phyloP scores from a whole-genome alignment of 1,140 invertebrate genomes.

The Drosophila bocki region DNA sequence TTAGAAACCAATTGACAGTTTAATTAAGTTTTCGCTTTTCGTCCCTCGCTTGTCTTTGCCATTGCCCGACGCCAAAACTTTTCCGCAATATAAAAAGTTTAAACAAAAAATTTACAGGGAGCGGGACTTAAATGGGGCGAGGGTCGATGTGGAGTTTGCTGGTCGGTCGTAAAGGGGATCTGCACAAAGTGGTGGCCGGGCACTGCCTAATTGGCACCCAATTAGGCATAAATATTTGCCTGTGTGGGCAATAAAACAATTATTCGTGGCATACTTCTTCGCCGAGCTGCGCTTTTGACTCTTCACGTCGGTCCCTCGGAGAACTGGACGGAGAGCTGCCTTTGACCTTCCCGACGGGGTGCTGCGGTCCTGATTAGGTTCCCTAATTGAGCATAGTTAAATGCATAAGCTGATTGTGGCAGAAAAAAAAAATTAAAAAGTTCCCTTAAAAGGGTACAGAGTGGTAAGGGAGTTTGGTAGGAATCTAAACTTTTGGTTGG shows the following conservation, averaged over 20 bases:
- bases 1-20: constrained; percentile 75
- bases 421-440: constrained; percentile 24
- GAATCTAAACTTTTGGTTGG: constrained; percentile 9
- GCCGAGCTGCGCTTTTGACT: constrained; percentile 33
- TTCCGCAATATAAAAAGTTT: constrained; percentile 43
- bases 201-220: constrained; percentile 50
- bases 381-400: constrained; percentile 57
- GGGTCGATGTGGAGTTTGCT: neutral
- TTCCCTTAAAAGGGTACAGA: constrained; percentile 10
- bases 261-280: constrained; percentile 41
- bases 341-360: constrained; percentile 34
- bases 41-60: constrained; percentile 37
- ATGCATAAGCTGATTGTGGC: constrained; percentile 49
- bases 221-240: constrained; percentile 64
- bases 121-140: neutral
- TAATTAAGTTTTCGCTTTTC: constrained; percentile 71
- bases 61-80: constrained; percentile 30
- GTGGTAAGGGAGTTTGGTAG: neutral
- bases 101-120: constrained; percentile 25
- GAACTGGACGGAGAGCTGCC: constrained; percentile 8
- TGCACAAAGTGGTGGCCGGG: constrained; percentile 40
- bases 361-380: constrained; percentile 32
- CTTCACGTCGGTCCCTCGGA: constrained; percentile 3
- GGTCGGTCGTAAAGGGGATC: constrained; percentile 11
- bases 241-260: constrained; percentile 54